These are phyloP conservation scores for Micromys minutus DNA, from an alignment of 2,113 vertebrate genomes.

Conservation along the genomic window DNA sequence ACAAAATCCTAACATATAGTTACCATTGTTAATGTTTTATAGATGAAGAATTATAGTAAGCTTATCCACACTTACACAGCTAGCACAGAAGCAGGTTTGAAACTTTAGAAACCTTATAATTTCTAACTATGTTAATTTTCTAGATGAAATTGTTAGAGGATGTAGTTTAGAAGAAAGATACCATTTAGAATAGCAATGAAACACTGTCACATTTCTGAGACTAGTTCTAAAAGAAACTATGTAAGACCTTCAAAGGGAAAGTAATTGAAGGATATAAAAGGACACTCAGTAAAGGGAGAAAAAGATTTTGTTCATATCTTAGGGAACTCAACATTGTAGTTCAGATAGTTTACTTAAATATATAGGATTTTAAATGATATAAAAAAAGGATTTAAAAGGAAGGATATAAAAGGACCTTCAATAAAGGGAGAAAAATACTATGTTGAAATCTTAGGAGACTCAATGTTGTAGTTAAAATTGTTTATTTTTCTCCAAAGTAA, in stretches of 20 bases:
- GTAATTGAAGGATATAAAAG: neutral
- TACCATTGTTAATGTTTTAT: neutral
- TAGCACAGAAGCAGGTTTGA: neutral
- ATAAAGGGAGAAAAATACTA: too few species aligned
- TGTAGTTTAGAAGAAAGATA: neutral
- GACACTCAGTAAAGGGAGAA: neutral
- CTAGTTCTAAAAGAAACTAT: neutral
- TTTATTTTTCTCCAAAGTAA: neutral
- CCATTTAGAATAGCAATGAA: conserved; percentile 5
- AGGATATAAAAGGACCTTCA: too few species aligned
- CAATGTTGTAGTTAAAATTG: neutral
- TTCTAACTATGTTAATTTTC: neutral
- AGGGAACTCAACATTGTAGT: neutral
- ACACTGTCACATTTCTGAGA: neutral
- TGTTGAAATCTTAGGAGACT: too few species aligned
- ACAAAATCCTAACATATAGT: neutral
- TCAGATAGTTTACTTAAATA: neutral
- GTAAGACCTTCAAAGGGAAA: neutral
- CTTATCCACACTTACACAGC: neutral
- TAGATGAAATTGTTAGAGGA: neutral
- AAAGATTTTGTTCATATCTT: neutral
- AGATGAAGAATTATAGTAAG: neutral
- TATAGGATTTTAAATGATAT: too few species aligned
- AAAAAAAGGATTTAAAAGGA: too few species aligned
- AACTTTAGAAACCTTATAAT: neutral